Evolutionary conservation across 2,797 vertebrate species (phyloP).

Genomic region (Xenopus petersii): DNA sequence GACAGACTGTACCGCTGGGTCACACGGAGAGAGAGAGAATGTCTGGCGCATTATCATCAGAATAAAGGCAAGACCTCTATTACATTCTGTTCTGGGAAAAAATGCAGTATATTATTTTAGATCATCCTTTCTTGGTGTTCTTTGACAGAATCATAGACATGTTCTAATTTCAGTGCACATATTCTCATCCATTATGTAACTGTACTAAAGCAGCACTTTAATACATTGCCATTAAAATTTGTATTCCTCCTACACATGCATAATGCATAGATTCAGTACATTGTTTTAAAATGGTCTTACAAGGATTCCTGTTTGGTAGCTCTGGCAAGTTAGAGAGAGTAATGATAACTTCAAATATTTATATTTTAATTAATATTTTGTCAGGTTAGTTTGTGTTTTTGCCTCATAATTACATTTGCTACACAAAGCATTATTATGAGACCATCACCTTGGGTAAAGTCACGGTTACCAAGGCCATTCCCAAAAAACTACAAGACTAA

Average conservation of each 20-base stretch:
- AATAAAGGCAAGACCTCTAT: neutral
- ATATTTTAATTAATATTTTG: too few species aligned
- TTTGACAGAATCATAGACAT: slow-evolving; percentile 8
- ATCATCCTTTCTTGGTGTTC: slow-evolving; percentile 1
- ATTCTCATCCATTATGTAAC: slow-evolving; percentile 2
- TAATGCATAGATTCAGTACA: too few species aligned
- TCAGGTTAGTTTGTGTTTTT: too few species aligned
- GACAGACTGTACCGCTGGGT: slow-evolving; percentile 10
- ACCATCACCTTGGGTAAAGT: too few species aligned
- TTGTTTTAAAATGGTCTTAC: neutral
- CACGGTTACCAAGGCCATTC: too few species aligned
- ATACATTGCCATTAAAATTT: neutral
- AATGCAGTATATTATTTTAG: slow-evolving; percentile 8
- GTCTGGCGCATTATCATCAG: slow-evolving; percentile 22
- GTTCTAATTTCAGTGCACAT: slow-evolving; percentile 3
- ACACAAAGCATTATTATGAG: too few species aligned
- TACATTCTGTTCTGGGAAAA: slow-evolving; percentile 7
- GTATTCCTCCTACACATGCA: neutral
- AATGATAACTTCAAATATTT: too few species aligned
- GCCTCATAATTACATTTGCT: too few species aligned
- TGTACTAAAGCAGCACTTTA: neutral
- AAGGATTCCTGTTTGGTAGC: neutral
- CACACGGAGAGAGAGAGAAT: slow-evolving; percentile 8
- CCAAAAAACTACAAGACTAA: too few species aligned
- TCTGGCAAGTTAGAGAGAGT: too few species aligned